Evolutionary conservation across 2,888 invertebrate species (phyloP).

Genomic region (Neoascia interrupta): DNA sequence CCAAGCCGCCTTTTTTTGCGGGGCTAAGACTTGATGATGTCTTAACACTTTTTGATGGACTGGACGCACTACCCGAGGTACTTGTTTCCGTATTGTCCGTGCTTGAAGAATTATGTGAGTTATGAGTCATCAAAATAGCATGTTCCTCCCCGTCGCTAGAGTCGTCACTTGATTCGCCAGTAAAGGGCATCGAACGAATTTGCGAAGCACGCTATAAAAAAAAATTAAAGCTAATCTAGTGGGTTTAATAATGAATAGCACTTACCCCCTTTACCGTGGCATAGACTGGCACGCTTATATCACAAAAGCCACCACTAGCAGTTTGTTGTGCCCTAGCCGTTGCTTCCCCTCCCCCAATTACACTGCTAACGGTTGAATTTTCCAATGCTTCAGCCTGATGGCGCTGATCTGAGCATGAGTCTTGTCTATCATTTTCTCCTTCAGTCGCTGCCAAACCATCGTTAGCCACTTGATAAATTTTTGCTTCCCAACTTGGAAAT

Average conservation of each 20-base stretch:
- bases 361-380: slow-evolving; percentile 50
- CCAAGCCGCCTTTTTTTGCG: slow-evolving; percentile 90
- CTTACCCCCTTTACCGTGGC: slow-evolving; percentile 95
- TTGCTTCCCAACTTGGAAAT: slow-evolving; percentile 97
- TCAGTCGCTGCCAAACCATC: slow-evolving; percentile 81
- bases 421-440: slow-evolving; percentile 76
- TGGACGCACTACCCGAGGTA: slow-evolving; percentile 85
- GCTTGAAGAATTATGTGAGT: slow-evolving; percentile 80
- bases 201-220: slow-evolving; percentile 90
- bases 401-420: slow-evolving; percentile 73
- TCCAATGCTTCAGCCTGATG: slow-evolving; percentile 75
- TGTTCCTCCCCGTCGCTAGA: slow-evolving; percentile 94
- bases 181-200: slow-evolving; percentile 96
- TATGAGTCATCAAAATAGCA: slow-evolving; percentile 79
- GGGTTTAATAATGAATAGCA: slow-evolving; percentile 5
- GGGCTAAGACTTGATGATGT: slow-evolving; percentile 92
- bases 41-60: slow-evolving; percentile 92
- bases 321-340: slow-evolving; percentile 79
- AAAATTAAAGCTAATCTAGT: neutral
- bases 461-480: slow-evolving; percentile 92
- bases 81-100: slow-evolving; percentile 83
- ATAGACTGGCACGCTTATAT: slow-evolving; percentile 95
- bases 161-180: slow-evolving; percentile 96
- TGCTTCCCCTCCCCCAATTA: slow-evolving; percentile 74
- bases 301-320: slow-evolving; percentile 89